These are phyloP conservation scores for Platichthys flesus DNA, from an alignment of 2,113 vertebrate species.

Conservation along the genomic window DNA sequence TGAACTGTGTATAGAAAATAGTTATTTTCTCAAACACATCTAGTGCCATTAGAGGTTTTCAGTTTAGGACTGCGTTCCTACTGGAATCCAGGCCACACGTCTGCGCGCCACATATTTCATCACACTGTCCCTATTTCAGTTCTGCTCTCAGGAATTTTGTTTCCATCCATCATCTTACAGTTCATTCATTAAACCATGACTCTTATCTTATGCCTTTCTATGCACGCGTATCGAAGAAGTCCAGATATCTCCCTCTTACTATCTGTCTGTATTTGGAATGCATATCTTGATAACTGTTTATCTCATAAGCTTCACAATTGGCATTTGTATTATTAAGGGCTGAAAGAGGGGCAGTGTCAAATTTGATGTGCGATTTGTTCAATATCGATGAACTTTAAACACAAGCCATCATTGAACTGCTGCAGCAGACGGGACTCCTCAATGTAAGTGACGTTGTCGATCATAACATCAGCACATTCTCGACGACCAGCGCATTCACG, in stretches of 20 bases:
- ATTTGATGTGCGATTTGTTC: too few species aligned
- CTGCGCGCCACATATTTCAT: constrained; percentile 15
- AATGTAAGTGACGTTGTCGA: too few species aligned
- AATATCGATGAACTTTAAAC: too few species aligned
- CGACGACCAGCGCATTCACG: too few species aligned
- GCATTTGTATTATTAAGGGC: too few species aligned
- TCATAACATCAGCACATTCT: too few species aligned
- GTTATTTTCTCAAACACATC: neutral
- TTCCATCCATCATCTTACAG: neutral
- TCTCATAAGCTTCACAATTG: too few species aligned
- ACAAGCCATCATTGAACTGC: too few species aligned
- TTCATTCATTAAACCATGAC: constrained; percentile 17
- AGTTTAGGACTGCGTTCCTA: neutral
- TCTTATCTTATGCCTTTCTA: neutral
- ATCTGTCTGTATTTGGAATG: neutral
- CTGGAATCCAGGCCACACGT: neutral
- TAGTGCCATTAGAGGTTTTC: neutral
- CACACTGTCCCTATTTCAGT: neutral
- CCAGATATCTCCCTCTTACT: too few species aligned
- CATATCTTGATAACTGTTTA: neutral
- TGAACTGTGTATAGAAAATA: neutral
- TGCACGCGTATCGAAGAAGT: neutral
- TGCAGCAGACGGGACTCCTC: too few species aligned
- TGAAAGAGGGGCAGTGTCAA: too few species aligned
- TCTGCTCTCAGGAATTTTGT: neutral